Conservation (phyloP, 1,140 invertebrate species). For the Ptiloglossa arizonensis region DNA sequence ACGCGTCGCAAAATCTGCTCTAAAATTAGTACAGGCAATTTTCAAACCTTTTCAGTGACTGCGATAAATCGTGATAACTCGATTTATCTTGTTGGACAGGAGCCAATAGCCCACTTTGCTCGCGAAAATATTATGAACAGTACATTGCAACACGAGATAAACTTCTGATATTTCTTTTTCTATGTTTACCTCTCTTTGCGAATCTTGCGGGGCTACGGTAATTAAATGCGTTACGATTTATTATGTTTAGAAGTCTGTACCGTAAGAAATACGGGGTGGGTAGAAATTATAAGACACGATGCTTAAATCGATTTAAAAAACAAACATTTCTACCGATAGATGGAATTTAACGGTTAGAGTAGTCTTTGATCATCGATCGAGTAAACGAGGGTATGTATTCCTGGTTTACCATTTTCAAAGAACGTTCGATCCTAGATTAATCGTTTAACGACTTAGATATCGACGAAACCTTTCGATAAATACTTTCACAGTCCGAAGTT, state of each 20-base stretch:
- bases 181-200: not conserved
- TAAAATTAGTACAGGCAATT: slow-evolving; percentile 1
- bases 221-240: slow-evolving; percentile 15
- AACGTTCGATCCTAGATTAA: too few species aligned
- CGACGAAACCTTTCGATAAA: too few species aligned
- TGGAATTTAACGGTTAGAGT: too few species aligned
- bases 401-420: too few species aligned
- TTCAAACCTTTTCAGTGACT: not conserved
- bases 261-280: not conserved
- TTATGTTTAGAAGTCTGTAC: not conserved
- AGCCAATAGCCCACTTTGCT: slow-evolving; percentile 31
- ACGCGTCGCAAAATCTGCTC: not conserved
- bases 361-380: too few species aligned
- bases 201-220: not conserved
- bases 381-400: too few species aligned
- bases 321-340: too few species aligned
- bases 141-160: slow-evolving; percentile 12
- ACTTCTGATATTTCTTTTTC: not conserved
- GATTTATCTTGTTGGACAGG: slow-evolving; percentile 50
- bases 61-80: slow-evolving; percentile 40
- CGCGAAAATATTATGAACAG: slow-evolving; percentile 45
- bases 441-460: too few species aligned
- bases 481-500: too few species aligned
- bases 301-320: too few species aligned
- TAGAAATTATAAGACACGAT: too few species aligned